Evolutionary conservation across 2,113 vertebrate genomes (phyloP).

Genomic region (Siniperca knerii): DNA sequence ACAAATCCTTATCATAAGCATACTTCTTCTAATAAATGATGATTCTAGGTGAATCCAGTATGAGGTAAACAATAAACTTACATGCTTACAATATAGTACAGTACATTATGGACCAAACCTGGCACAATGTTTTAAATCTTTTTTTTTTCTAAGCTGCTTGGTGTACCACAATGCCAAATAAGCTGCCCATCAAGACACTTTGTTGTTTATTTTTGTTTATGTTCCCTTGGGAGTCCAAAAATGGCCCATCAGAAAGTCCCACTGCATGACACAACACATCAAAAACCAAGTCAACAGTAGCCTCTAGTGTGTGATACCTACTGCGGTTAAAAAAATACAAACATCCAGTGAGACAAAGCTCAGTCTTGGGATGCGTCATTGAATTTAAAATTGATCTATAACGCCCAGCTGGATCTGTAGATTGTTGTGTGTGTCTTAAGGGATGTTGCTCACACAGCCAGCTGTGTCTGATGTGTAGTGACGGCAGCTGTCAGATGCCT

Average conservation of each 20-base stretch:
- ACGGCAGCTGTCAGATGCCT: not conserved
- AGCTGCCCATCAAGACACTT: not conserved
- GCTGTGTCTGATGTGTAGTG: slow-evolving; percentile 28
- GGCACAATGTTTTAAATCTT: not conserved
- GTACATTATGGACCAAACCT: not conserved
- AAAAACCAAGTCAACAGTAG: not conserved
- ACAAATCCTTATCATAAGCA: not conserved
- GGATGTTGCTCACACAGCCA: not conserved
- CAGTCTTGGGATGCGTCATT: not conserved
- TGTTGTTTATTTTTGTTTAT: not conserved
- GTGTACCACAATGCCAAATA: not conserved
- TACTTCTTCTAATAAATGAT: not conserved
- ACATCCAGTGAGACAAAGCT: not conserved
- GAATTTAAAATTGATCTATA: not conserved
- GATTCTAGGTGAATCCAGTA: not conserved
- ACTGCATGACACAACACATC: not conserved
- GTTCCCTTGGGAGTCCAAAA: not conserved
- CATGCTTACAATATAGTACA: not conserved
- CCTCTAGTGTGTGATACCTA: not conserved
- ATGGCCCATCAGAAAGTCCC: not conserved
- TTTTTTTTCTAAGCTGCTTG: not conserved
- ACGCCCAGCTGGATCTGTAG: not conserved
- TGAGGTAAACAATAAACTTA: not conserved
- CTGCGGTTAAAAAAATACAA: no score
- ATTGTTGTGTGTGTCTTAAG: not conserved